Conservation (phyloP, 2,797 vertebrate genomes). For the Ataeniobius toweri region DNA sequence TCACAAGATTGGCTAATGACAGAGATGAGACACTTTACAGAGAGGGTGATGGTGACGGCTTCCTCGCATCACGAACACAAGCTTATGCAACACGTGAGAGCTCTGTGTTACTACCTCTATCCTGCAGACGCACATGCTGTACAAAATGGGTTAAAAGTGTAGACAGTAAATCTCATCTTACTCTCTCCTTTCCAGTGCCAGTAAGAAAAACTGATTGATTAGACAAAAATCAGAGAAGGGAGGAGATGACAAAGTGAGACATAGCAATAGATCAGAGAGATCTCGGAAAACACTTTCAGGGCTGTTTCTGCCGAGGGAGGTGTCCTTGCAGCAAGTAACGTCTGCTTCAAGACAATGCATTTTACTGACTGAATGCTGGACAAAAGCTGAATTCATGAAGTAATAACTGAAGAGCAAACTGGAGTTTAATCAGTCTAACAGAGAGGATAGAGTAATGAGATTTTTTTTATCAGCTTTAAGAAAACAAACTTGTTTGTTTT, state of each 20-base stretch:
- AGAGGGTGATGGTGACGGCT: constrained; percentile 43
- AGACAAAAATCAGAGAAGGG: background rate
- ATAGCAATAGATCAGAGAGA: constrained; percentile 3
- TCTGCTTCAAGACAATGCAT: constrained; percentile 54
- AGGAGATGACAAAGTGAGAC: constrained; percentile 11
- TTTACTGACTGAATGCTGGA: constrained; percentile 42
- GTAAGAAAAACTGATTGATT: constrained; percentile 11
- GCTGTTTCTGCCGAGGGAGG: constrained; percentile 36
- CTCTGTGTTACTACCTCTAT: constrained; percentile 15
- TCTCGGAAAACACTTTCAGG: constrained; percentile 47
- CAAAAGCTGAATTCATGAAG: constrained; percentile 39
- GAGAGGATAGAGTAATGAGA: constrained; percentile 30
- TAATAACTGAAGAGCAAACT: constrained; percentile 32
- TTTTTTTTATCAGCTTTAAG: background rate
- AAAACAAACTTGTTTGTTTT: background rate
- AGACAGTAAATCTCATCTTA: constrained; percentile 34
- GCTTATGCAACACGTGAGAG: constrained; percentile 42
- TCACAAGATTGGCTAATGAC: constrained; percentile 69
- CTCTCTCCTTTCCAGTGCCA: constrained; percentile 1
- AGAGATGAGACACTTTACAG: constrained; percentile 65
- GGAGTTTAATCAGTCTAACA: constrained; percentile 42
- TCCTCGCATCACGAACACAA: constrained; percentile 33
- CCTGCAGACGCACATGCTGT: constrained; percentile 18
- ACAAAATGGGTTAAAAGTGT: constrained; percentile 25
- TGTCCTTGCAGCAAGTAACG: constrained; percentile 48